Conservation (phyloP, 1,140 invertebrate genomes). For the Drosophila albomicans region DNA sequence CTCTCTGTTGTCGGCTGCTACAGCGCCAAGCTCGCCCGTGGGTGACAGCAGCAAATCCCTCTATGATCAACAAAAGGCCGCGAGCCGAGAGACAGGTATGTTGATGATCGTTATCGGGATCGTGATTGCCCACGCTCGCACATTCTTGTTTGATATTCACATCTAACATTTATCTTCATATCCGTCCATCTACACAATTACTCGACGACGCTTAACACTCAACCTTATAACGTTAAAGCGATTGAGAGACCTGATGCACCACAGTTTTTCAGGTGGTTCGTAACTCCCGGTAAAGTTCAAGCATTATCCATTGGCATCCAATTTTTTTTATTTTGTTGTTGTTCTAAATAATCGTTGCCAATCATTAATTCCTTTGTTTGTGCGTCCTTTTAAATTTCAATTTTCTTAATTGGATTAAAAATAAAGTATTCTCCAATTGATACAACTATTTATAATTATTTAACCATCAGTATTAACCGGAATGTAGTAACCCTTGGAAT, state of each 20-base stretch:
- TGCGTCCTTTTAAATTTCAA: constrained; percentile 18
- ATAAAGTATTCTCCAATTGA: not conserved
- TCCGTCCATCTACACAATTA: constrained; percentile 27
- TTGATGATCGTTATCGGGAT: constrained; percentile 2
- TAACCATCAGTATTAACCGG: constrained; percentile 50
- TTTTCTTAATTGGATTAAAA: not conserved
- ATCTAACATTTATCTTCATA: constrained; percentile 77
- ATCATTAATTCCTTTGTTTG: not conserved
- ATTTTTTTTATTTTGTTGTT: constrained; percentile 22
- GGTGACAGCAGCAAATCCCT: constrained; percentile 78
- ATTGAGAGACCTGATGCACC: constrained; percentile 75
- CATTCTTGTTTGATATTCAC: constrained; percentile 45
- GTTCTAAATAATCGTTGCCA: not conserved
- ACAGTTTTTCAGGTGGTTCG: constrained; percentile 81
- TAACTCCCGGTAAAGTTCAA: constrained; percentile 79
- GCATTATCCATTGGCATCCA: constrained; percentile 53
- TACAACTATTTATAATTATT: not conserved
- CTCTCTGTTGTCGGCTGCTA: constrained; percentile 53
- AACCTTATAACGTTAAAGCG: constrained; percentile 35
- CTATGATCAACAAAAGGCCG: constrained; percentile 61
- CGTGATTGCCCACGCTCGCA: constrained; percentile 11
- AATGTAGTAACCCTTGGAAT: constrained; percentile 35
- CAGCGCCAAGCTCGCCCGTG: constrained; percentile 70
- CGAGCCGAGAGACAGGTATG: constrained; percentile 79
- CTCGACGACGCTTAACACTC: constrained; percentile 35